These are phyloP conservation scores for Labeo catla DNA, from an alignment of 2,113 vertebrate genomes.

Conservation along the genomic window DNA sequence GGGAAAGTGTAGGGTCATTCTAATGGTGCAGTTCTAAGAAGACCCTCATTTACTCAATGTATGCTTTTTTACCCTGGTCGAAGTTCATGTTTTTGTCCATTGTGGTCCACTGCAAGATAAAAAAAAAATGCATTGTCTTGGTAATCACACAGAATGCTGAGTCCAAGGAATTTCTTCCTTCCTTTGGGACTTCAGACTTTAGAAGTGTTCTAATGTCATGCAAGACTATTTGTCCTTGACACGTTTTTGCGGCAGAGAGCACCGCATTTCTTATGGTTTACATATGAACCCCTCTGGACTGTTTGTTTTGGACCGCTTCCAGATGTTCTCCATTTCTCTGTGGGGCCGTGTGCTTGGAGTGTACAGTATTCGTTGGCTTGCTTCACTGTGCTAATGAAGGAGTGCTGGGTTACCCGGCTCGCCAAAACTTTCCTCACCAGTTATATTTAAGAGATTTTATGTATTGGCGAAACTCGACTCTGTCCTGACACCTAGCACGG, in stretches of 20 bases:
- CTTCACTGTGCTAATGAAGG: conserved; percentile 35
- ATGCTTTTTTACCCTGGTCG: conserved; percentile 14
- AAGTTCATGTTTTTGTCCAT: conserved; percentile 47
- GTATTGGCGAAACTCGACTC: conserved; percentile 53
- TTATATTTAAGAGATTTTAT: conserved; percentile 30
- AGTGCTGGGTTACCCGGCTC: conserved; percentile 21
- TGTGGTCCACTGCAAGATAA: conserved; percentile 31
- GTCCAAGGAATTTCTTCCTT: conserved; percentile 34
- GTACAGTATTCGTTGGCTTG: conserved; percentile 16
- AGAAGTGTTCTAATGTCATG: conserved; percentile 32
- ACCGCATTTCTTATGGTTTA: conserved; percentile 35
- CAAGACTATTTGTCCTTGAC: conserved; percentile 48
- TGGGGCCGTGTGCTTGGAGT: neutral
- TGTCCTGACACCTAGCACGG: conserved; percentile 29
- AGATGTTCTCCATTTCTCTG: conserved; percentile 35
- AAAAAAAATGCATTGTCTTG: conserved; percentile 34
- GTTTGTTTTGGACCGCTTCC: conserved; percentile 42
- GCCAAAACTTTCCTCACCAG: conserved; percentile 40
- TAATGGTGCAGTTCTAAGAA: conserved; percentile 22
- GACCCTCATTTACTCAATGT: conserved; percentile 25
- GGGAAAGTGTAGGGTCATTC: conserved; percentile 19
- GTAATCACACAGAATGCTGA: conserved; percentile 34
- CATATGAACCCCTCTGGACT: conserved; percentile 28
- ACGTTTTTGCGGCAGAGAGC: conserved; percentile 10
- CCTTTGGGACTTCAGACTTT: conserved; percentile 13